A percentile compares a stretch with the other conserved stretches of the same genome.
Evolutionary conservation across 2,888 invertebrate genomes (phyloP).

Genomic region (Tiliacea citrago): DNA sequence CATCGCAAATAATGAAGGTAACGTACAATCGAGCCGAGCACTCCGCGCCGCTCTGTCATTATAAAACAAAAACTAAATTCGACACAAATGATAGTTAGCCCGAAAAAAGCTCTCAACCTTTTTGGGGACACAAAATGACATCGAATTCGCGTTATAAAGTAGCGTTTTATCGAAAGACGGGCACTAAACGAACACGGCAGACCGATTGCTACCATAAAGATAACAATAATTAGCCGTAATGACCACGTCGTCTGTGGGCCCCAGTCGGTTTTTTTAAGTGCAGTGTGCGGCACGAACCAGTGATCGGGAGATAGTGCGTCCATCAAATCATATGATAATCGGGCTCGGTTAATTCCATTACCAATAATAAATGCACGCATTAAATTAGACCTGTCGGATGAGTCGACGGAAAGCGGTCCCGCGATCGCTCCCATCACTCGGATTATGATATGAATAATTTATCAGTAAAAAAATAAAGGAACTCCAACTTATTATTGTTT

Average conservation of each 20-base stretch:
- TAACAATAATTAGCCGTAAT: constrained; percentile 90
- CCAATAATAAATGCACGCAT: constrained; percentile 91
- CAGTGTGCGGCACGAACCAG: constrained; percentile 84
- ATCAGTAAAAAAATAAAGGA: constrained; percentile 84
- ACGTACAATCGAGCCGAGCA: constrained; percentile 76
- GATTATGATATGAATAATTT: constrained; percentile 91
- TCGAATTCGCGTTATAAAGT: constrained; percentile 83
- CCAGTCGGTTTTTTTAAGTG: constrained; percentile 80
- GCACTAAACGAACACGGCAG: constrained; percentile 82
- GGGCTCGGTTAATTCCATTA: constrained; percentile 90
- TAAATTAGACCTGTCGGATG: constrained; percentile 90
- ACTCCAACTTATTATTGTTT: constrained; percentile 86
- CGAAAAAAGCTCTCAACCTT: constrained; percentile 74
- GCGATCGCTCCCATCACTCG: constrained; percentile 87
- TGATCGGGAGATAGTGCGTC: constrained; percentile 89
- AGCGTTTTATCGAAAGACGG: constrained; percentile 81
- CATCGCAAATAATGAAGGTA: constrained; percentile 88
- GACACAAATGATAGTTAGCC: constrained; percentile 68
- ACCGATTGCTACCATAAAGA: constrained; percentile 89
- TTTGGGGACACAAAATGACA: constrained; percentile 81
- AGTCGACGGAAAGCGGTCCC: constrained; percentile 85
- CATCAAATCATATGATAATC: constrained; percentile 91
- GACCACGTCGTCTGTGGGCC: constrained; percentile 84
- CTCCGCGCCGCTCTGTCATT: constrained; percentile 83
- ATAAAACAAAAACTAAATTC: constrained; percentile 77